phyloP scores from a whole-genome alignment of 2,797 vertebrate genomes.

The Propithecus perrieri region DNA sequence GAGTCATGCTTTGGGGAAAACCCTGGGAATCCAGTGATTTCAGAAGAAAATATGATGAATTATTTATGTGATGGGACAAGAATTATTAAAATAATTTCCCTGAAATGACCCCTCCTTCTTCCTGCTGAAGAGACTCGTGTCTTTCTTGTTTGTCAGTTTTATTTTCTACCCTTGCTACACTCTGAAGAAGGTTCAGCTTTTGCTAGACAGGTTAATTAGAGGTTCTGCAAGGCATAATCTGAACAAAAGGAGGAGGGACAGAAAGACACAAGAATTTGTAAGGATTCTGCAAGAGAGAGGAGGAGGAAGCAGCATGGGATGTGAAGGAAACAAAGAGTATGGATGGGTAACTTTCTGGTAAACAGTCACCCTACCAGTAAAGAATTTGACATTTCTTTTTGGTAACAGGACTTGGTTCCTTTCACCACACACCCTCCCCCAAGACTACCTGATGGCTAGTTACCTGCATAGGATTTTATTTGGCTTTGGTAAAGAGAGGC shows the following conservation, averaged over 20 bases:
- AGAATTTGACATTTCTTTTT: neutral
- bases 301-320: neutral
- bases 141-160: neutral
- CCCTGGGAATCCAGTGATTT: neutral
- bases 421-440: neutral
- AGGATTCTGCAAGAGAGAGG: neutral
- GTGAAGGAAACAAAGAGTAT: neutral
- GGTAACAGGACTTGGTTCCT: neutral
- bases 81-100: slow-evolving; percentile 23
- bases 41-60: neutral
- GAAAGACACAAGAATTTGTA: neutral
- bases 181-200: neutral
- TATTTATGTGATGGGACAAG: neutral
- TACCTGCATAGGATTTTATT: no score
- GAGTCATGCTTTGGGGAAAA: neutral
- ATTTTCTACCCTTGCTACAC: neutral
- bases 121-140: neutral
- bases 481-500: neutral
- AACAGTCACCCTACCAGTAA: neutral
- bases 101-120: neutral
- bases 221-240: neutral
- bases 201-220: neutral
- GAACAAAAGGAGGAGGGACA: neutral
- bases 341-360: neutral
- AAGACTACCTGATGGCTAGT: fast-evolving